phyloP scores from a whole-genome alignment of 2,797 vertebrate genomes.

The Gallirallus australis region DNA sequence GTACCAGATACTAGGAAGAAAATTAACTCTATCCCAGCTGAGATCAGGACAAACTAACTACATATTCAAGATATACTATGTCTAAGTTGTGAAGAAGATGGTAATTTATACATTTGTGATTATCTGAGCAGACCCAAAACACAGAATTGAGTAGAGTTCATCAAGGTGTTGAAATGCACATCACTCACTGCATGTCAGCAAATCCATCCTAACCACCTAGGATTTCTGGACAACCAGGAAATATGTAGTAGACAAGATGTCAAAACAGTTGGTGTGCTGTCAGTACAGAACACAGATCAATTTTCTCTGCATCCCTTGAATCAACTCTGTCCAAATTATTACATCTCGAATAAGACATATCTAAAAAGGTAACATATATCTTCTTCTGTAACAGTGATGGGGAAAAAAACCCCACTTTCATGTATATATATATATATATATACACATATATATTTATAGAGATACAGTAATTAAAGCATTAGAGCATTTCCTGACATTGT shows the following conservation, averaged over 20 bases:
- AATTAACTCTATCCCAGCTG: too few relatives aligned
- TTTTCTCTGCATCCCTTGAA: background rate
- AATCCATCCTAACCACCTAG: background rate
- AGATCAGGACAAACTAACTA: background rate
- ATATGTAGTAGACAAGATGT: background rate
- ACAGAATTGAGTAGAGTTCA: background rate
- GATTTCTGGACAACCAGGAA: background rate
- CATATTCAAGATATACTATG: background rate
- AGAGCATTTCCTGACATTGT: background rate
- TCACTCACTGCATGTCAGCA: fast-evolving
- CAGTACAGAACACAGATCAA: background rate
- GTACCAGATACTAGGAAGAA: too few relatives aligned
- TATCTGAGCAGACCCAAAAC: background rate
- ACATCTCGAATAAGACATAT: background rate
- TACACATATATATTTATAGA: background rate
- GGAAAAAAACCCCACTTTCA: background rate
- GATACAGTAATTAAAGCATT: background rate
- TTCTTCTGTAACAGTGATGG: background rate
- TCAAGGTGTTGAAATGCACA: background rate
- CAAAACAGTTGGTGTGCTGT: background rate
- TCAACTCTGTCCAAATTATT: background rate
- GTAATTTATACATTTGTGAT: background rate
- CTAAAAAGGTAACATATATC: background rate
- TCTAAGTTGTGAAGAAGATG: background rate
- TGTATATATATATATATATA: background rate